A percentile compares a stretch with the other conserved stretches of the same genome.
phyloP scores from a whole-genome alignment of 2,113 vertebrate species.

The Melanocharis versteri region DNA sequence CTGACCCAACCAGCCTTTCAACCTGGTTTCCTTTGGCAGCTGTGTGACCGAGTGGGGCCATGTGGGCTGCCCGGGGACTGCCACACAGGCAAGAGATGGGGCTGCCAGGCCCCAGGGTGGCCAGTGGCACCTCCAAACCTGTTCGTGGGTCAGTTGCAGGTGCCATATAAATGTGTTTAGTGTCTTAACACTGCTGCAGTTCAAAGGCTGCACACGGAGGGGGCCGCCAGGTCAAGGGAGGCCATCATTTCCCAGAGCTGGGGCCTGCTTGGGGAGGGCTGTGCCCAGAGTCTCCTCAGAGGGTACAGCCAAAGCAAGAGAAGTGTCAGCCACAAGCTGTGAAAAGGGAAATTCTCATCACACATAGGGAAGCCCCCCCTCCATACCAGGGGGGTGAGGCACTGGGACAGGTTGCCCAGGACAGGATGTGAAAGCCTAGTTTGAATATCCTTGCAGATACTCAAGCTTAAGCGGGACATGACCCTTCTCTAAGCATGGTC shows the following conservation, averaged over 20 bases:
- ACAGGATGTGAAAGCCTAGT: not conserved
- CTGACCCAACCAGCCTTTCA: not conserved
- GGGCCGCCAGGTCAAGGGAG: rapidly evolving
- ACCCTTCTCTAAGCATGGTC: not conserved
- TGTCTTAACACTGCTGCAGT: not conserved
- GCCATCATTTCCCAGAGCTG: not conserved
- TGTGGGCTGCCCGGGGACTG: not conserved
- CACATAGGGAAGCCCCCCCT: not conserved
- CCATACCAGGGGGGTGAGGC: rapidly evolving
- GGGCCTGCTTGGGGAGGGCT: rapidly evolving
- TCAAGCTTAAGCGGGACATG: rapidly evolving
- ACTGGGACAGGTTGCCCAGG: not conserved
- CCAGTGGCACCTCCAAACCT: not conserved
- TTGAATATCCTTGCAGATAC: not conserved
- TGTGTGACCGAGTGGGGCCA: rapidly evolving
- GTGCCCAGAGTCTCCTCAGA: not conserved
- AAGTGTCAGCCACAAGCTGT: not conserved
- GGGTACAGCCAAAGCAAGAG: not conserved
- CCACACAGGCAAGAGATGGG: not conserved
- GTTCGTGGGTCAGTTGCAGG: too few species aligned
- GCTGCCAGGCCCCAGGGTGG: too few species aligned
- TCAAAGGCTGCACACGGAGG: not conserved
- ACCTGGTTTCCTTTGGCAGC: not conserved
- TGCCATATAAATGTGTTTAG: not conserved
- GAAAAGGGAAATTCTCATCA: not conserved